Evolutionary conservation across 2,113 vertebrate species (phyloP).

Genomic region (Marmota flaviventris): DNA sequence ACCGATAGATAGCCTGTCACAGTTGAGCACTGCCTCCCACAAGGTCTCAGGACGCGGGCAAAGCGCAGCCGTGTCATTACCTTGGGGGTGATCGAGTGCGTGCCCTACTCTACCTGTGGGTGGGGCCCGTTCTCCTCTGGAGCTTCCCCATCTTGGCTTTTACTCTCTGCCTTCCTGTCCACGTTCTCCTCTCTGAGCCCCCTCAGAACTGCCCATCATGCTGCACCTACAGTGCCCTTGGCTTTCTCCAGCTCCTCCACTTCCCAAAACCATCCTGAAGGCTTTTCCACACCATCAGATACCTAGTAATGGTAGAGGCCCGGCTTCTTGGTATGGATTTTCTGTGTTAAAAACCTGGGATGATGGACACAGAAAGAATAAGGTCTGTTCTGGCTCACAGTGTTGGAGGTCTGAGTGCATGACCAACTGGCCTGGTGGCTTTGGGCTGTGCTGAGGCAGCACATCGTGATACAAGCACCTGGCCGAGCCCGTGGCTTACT

Average conservation of each 20-base stretch:
- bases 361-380: not conserved
- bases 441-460: not conserved
- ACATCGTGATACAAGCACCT: not conserved
- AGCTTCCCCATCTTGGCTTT: not conserved
- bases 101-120: too few species aligned
- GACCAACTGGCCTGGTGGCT: not conserved
- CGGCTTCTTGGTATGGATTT: not conserved
- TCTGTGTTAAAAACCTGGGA: too few species aligned
- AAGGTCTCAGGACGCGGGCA: not conserved
- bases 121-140: too few species aligned
- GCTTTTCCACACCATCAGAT: not conserved
- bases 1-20: not conserved
- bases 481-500: not conserved
- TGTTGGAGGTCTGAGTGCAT: not conserved
- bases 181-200: not conserved
- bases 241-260: not conserved
- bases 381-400: not conserved
- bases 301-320: not conserved
- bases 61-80: not conserved
- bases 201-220: fast-evolving
- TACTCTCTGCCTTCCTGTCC: not conserved
- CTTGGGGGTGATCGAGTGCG: not conserved
- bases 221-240: not conserved
- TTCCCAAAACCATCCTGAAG: not conserved
- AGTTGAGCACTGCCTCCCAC: not conserved